Conservation (phyloP, 2,113 vertebrate genomes). For the Planiliza haematocheilus region DNA sequence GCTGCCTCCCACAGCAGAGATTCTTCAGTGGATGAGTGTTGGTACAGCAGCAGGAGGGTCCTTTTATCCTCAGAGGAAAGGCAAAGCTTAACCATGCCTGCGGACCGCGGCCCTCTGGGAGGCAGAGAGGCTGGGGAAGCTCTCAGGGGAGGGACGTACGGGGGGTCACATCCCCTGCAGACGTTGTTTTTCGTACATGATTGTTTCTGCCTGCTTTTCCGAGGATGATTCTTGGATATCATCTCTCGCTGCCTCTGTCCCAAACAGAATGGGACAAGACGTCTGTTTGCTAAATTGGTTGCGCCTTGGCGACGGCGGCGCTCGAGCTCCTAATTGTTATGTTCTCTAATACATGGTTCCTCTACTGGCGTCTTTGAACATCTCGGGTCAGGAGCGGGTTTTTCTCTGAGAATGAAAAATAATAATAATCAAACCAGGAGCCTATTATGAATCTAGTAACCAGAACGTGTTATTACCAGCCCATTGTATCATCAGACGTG, state of each 20-base stretch:
- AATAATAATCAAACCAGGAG: neutral
- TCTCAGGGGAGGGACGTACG: conserved; percentile 37
- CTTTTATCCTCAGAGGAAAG: conserved; percentile 37
- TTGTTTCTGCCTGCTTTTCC: conserved; percentile 27
- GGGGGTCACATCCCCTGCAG: conserved; percentile 48
- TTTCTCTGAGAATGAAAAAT: conserved; percentile 40
- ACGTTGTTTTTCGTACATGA: conserved; percentile 43
- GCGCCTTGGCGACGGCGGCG: conserved; percentile 67
- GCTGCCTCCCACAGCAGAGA: conserved; percentile 33
- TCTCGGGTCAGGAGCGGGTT: conserved; percentile 50
- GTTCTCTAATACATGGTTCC: conserved; percentile 66
- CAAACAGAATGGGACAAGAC: conserved; percentile 38
- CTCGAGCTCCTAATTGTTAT: conserved; percentile 77
- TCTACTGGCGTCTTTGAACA: conserved; percentile 59
- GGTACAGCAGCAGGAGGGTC: conserved; percentile 58
- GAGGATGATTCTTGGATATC: conserved; percentile 12
- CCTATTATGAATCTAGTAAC: conserved; percentile 65
- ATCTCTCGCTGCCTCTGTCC: conserved; percentile 22
- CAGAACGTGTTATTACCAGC: conserved; percentile 63
- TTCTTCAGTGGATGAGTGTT: conserved; percentile 43
- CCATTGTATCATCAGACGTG: conserved; percentile 59
- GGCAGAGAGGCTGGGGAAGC: conserved; percentile 37
- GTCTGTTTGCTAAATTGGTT: conserved; percentile 63
- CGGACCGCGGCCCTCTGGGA: conserved; percentile 57
- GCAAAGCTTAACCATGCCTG: conserved; percentile 52